Percentiles rank a stretch among this genome's conserved stretches.
These are phyloP conservation scores for Podarcis siculus DNA, from an alignment of 2,797 vertebrate genomes.

Conservation along the genomic window DNA sequence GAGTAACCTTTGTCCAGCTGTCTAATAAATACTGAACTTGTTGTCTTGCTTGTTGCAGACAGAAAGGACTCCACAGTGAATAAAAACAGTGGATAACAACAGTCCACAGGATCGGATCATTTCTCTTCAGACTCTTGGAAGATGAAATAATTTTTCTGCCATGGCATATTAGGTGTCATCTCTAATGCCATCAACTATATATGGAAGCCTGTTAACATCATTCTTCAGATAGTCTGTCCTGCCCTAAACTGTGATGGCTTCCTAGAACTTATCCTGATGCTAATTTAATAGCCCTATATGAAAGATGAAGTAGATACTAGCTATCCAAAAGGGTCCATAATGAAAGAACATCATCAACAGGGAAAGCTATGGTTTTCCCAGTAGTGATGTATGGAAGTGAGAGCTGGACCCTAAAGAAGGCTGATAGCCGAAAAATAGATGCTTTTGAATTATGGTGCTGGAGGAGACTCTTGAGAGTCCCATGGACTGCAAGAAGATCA, in stretches of 20 bases:
- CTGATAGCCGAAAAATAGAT: no score
- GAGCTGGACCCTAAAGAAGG: no score
- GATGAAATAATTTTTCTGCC: no score
- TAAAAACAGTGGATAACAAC: neutral
- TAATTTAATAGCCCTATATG: neutral
- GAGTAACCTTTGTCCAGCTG: neutral
- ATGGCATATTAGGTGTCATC: no score
- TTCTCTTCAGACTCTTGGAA: conserved; percentile 3
- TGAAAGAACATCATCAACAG: neutral
- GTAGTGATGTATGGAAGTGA: no score
- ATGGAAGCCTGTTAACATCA: neutral
- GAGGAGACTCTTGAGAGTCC: no score
- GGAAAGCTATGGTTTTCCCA: no score
- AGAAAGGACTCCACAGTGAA: neutral
- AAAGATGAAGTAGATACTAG: neutral
- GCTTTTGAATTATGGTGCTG: no score
- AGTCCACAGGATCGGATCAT: neutral
- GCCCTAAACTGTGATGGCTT: neutral
- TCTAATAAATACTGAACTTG: neutral
- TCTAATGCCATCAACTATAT: neutral
- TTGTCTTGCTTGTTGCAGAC: neutral
- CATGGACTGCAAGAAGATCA: no score
- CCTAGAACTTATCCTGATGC: no score
- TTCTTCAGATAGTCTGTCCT: neutral
- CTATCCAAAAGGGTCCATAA: neutral